A percentile compares a stretch with the other conserved stretches of the same genome.
phyloP scores from a whole-genome alignment of 2,888 invertebrate species.

The Amiota minor region DNA sequence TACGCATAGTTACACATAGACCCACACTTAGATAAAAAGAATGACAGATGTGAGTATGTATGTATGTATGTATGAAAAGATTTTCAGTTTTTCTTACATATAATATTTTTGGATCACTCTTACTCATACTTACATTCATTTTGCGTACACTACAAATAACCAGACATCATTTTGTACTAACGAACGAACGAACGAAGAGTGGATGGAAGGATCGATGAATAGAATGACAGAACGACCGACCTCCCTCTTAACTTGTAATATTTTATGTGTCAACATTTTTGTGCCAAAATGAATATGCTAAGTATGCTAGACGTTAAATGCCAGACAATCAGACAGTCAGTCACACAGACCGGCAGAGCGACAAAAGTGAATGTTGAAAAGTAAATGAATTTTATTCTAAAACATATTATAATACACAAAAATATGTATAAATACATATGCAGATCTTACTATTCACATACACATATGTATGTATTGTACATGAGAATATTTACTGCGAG shows the following conservation, averaged over 20 bases:
- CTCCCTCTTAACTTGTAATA: constrained; percentile 20
- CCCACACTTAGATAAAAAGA: no score
- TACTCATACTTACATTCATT: not conserved
- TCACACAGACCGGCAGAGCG: not conserved
- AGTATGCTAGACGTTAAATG: constrained; percentile 44
- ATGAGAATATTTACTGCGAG: not conserved
- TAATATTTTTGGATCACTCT: constrained; percentile 19
- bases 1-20: not conserved
- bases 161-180: not conserved
- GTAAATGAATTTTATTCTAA: constrained; percentile 11
- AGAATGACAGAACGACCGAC: not conserved
- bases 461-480: constrained; percentile 9
- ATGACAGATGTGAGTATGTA: no score
- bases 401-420: constrained; percentile 41
- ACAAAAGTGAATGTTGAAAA: constrained; percentile 1
- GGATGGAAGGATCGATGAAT: not conserved
- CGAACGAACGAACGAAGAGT: not conserved
- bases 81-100: constrained; percentile 3
- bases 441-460: constrained; percentile 15
- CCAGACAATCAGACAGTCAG: constrained; percentile 27
- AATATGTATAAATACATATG: no score
- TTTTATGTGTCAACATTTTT: constrained; percentile 28
- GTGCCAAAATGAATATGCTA: constrained; percentile 25
- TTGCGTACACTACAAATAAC: not conserved
- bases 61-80: no score